Evolutionary conservation across 1,140 invertebrate species (phyloP), one percentile per base, ranked within the genome.

Genomic region (Drosophila willistoni): DNA sequence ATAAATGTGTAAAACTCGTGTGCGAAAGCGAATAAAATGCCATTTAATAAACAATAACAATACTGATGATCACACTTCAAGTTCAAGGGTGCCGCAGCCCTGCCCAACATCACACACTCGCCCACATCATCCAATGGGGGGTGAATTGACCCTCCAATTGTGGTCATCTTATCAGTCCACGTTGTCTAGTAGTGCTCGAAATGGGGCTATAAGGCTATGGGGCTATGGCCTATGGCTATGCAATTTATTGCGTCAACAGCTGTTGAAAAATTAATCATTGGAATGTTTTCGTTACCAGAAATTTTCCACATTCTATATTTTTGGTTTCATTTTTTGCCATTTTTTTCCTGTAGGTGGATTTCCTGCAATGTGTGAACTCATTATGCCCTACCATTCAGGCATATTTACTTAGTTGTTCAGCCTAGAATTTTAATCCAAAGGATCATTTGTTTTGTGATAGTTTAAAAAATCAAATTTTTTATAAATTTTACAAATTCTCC

Each of bases 31-130:
- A 29, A 29, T 29, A 29, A 29, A 29, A 29, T 29, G 29, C 73
- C 51, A 77, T 64, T 68, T 44, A 63, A 39, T 36, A 65, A 77
- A 84, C 69, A 84, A 82, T 68, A 81, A 85, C 64, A 87, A 73
- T 68, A 42, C 56, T 61, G 39, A 64, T 71, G 47, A 75, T 64
- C 60, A 6, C 68, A 86, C 65, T 68, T 22, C 14, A 87, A 87
- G 71, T 71, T 79, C 83, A 86, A 78, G 82, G 64, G 60, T 70
- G 68, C 44, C 34, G 47, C 73, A 68, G 54, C 33, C 6, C 44
- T 51, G 10, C 29, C 29, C 19, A 6, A 22, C 55, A 33, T 2
- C 42, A 14, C 42, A 1, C 42, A 17, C 42, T 14, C 42, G n/a
- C 42, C n/a, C 42, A 47, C 44, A 9, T 2, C 9, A 10, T 39